Conservation (phyloP, 2,113 vertebrate species). For the Platysternon megacephalum region DNA sequence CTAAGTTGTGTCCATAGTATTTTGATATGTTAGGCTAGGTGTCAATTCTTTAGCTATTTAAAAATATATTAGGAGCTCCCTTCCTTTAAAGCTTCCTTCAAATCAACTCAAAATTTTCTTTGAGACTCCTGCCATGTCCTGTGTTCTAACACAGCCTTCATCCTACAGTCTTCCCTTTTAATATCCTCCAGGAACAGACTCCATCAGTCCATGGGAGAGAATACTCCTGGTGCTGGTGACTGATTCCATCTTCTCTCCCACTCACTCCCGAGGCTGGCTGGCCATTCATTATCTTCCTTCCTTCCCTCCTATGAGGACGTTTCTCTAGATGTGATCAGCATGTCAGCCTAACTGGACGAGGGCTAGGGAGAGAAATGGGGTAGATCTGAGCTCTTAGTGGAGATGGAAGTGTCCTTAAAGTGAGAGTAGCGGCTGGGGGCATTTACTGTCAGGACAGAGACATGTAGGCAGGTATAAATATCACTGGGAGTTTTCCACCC, state of each 20-base stretch:
- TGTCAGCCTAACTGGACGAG: not conserved
- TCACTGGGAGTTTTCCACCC: not conserved
- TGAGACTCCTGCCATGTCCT: not conserved
- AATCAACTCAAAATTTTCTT: not conserved
- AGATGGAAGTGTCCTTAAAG: not conserved
- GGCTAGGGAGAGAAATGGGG: rapidly evolving
- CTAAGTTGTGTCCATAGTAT: not conserved
- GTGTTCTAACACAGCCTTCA: not conserved
- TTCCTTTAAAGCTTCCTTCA: not conserved
- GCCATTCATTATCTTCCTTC: not conserved
- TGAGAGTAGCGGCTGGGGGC: rapidly evolving
- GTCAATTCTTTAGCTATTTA: not conserved
- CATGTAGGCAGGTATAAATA: not conserved
- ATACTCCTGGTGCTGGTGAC: not conserved
- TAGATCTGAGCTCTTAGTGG: not conserved
- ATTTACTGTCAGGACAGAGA: not conserved
- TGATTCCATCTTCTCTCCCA: not conserved
- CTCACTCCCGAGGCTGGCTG: not conserved
- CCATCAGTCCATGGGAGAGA: not conserved
- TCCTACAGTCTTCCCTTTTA: not conserved
- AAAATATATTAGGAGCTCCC: not conserved
- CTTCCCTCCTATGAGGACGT: not conserved
- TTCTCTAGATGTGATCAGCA: not conserved
- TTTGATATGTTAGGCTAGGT: not conserved
- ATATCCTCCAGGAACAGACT: not conserved